phyloP scores from a whole-genome alignment of 2,888 invertebrate genomes.

The Cancer borealis region DNA sequence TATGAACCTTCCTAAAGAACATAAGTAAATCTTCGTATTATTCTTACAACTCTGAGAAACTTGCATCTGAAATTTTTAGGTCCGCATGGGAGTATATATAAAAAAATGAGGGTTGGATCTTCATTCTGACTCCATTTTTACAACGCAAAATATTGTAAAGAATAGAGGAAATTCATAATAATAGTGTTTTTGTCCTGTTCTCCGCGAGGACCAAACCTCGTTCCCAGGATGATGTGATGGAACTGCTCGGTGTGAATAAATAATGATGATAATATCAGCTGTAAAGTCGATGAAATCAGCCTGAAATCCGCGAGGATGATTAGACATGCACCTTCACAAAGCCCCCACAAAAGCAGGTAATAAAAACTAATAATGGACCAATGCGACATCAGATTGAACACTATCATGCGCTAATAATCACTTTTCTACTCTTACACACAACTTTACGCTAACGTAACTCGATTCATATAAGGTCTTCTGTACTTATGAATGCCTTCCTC shows the following conservation, averaged over 20 bases:
- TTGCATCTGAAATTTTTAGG: not conserved
- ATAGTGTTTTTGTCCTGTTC: not conserved
- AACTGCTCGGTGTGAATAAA: not conserved
- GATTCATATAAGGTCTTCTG: not conserved
- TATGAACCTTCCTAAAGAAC: not conserved
- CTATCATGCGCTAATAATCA: not conserved
- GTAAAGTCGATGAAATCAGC: not conserved
- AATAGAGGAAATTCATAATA: not conserved
- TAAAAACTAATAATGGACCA: conserved; percentile 20
- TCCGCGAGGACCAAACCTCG: not conserved
- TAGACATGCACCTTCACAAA: conserved; percentile 14
- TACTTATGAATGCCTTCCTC: not conserved
- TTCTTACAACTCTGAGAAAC: not conserved
- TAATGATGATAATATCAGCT: conserved; percentile 27
- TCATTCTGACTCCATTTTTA: not conserved
- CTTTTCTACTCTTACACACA: not conserved
- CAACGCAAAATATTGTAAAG: not conserved
- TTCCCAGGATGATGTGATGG: conserved; percentile 14
- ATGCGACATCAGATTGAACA: not conserved
- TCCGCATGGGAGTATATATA: too few relatives aligned
- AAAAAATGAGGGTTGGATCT: not conserved
- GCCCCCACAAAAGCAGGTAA: conserved; percentile 14
- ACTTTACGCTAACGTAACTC: not conserved
- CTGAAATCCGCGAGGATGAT: not conserved
- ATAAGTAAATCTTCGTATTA: not conserved